phyloP scores from a whole-genome alignment of 1,140 invertebrate species.

The Oedothorax gibbosus region DNA sequence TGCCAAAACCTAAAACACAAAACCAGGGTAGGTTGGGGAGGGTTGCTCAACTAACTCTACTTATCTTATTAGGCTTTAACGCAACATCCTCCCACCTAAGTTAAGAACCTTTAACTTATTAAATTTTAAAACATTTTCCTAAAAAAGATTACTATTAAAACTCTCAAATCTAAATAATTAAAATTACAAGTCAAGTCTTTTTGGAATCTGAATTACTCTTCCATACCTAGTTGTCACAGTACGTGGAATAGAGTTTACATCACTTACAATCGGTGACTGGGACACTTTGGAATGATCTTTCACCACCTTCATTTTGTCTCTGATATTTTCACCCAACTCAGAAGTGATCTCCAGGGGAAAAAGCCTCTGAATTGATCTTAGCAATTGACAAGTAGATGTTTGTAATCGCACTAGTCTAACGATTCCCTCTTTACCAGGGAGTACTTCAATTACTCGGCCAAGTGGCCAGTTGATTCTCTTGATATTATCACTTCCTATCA shows the following conservation, averaged over 20 bases:
- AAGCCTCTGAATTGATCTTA: conserved; percentile 8
- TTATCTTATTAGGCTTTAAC: too few relatives aligned
- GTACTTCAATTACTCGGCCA: not conserved
- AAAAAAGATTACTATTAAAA: too few relatives aligned
- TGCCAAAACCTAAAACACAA: too few relatives aligned
- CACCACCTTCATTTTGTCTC: not conserved
- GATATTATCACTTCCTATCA: not conserved
- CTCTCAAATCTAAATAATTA: too few relatives aligned
- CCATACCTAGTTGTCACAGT: conserved; percentile 29
- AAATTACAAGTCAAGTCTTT: conserved; percentile 34
- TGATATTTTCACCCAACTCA: not conserved
- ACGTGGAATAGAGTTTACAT: conserved; percentile 9
- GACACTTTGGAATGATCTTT: conserved; percentile 2
- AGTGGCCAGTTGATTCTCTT: conserved; percentile 10
- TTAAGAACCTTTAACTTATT: too few relatives aligned
- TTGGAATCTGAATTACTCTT: not conserved
- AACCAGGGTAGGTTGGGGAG: too few relatives aligned
- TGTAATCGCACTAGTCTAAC: not conserved
- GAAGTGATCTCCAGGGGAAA: not conserved
- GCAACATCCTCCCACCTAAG: too few relatives aligned
- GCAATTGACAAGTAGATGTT: not conserved
- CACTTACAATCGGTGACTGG: not conserved
- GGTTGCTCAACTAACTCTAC: too few relatives aligned
- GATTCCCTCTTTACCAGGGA: not conserved
- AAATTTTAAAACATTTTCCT: too few relatives aligned